phyloP scores from a whole-genome alignment of 2,797 vertebrate genomes.

The Urosaurus nigricauda region DNA sequence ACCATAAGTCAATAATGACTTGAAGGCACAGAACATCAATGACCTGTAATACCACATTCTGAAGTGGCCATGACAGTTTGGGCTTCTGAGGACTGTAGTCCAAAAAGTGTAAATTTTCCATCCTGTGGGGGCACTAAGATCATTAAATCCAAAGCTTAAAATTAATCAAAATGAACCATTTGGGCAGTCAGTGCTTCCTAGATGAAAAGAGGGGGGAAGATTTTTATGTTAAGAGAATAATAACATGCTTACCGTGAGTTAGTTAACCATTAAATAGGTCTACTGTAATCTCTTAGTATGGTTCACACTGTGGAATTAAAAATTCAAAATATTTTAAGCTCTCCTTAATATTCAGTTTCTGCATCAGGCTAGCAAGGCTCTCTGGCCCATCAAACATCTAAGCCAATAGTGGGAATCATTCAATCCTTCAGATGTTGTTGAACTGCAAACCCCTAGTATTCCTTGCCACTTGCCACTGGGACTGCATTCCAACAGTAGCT shows the following conservation, averaged over 20 bases:
- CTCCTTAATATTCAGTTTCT: neutral
- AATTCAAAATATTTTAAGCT: neutral
- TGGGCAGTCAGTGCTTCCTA: neutral
- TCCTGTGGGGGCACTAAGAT: neutral
- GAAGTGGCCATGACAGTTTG: neutral
- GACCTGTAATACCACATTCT: neutral
- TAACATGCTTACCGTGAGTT: neutral
- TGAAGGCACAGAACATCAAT: no score
- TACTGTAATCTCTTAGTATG: neutral
- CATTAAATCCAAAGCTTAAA: neutral
- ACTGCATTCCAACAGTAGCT: no score
- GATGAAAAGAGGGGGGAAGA: neutral
- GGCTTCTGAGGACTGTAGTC: neutral
- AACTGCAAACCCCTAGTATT: no score
- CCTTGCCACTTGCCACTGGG: no score
- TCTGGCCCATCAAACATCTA: slow-evolving; percentile 2
- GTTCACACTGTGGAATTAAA: neutral
- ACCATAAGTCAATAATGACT: no score
- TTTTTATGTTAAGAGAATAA: neutral
- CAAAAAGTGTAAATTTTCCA: neutral
- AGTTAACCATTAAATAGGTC: neutral
- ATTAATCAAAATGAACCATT: neutral
- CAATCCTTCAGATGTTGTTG: no score
- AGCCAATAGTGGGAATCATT: no score
- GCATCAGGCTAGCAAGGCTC: neutral